Evolutionary conservation across 1,140 invertebrate species (phyloP).

Genomic region (Drosophila repletoides): DNA sequence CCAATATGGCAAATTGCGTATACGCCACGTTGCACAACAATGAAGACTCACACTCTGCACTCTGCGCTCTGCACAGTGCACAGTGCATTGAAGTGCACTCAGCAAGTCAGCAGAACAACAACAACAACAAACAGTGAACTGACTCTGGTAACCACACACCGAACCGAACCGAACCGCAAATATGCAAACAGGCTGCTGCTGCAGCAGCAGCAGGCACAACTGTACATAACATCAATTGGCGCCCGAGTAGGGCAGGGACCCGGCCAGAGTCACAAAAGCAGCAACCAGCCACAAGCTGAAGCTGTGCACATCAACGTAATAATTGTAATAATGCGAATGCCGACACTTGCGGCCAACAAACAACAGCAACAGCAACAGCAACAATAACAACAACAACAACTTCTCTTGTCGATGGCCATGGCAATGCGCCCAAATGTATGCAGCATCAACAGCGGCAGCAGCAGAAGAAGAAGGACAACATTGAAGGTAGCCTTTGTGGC

Average conservation of each 20-base stretch:
- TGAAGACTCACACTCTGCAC: constrained; percentile 20
- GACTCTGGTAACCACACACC: constrained; percentile 47
- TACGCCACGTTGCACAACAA: constrained; percentile 58
- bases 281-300: constrained; percentile 23
- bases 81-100: constrained; percentile 14
- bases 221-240: constrained; percentile 3
- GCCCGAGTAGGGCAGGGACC: too few relatives aligned
- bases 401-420: constrained; percentile 14
- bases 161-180: constrained; percentile 53
- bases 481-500: constrained; percentile 15
- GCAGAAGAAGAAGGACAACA: constrained; percentile 10
- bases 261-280: neutral
- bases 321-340: constrained; percentile 76
- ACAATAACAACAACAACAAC: constrained; percentile 32
- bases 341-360: constrained; percentile 69
- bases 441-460: constrained; percentile 12
- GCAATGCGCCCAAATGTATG: constrained; percentile 33
- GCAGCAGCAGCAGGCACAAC: neutral
- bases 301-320: constrained; percentile 71
- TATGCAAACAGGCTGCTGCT: constrained; percentile 51
- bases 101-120: neutral
- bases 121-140: constrained; percentile 40
- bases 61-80: too few relatives aligned
- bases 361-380: constrained; percentile 30
- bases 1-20: constrained; percentile 73